Evolutionary conservation across 1,140 invertebrate species (phyloP).

Genomic region (Drosophila lacertosa): DNA sequence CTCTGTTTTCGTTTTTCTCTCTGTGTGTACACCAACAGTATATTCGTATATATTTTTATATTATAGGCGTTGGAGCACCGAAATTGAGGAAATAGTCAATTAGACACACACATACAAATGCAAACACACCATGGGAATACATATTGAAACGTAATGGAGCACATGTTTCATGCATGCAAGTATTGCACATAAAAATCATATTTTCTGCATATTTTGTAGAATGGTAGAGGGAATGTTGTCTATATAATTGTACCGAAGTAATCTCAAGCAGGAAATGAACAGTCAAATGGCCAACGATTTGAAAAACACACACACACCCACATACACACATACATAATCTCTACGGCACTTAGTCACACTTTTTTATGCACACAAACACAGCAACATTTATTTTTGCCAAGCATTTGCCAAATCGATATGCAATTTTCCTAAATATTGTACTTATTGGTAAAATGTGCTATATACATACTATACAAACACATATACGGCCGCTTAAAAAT

Average conservation of each 20-base stretch:
- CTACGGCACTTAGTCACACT: conserved; percentile 27
- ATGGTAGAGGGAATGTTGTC: conserved; percentile 3
- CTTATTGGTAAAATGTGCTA: conserved; percentile 26
- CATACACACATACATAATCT: conserved; percentile 4
- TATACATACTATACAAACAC: conserved; percentile 32
- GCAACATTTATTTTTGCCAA: conserved; percentile 35
- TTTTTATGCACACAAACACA: conserved; percentile 9
- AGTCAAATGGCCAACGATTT: conserved; percentile 40
- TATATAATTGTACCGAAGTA: conserved; percentile 43
- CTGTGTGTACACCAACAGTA: conserved; percentile 2
- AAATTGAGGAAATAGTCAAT: conserved; percentile 55
- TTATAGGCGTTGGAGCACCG: conserved; percentile 13
- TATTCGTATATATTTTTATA: neutral
- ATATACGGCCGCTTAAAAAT: conserved; percentile 53
- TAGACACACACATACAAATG: conserved; percentile 17
- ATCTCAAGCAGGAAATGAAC: conserved; percentile 55
- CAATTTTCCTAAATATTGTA: conserved; percentile 50
- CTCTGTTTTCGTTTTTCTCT: no score
- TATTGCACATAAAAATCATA: conserved; percentile 6
- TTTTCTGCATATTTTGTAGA: conserved; percentile 2
- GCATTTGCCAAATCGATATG: conserved; percentile 41
- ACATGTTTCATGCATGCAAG: conserved; percentile 23
- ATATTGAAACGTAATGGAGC: conserved; percentile 50
- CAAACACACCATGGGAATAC: conserved; percentile 17
- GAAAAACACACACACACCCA: conserved; percentile 13